Evolutionary conservation across 2,113 vertebrate genomes (phyloP).

Genomic region (Zosterops borbonicus): DNA sequence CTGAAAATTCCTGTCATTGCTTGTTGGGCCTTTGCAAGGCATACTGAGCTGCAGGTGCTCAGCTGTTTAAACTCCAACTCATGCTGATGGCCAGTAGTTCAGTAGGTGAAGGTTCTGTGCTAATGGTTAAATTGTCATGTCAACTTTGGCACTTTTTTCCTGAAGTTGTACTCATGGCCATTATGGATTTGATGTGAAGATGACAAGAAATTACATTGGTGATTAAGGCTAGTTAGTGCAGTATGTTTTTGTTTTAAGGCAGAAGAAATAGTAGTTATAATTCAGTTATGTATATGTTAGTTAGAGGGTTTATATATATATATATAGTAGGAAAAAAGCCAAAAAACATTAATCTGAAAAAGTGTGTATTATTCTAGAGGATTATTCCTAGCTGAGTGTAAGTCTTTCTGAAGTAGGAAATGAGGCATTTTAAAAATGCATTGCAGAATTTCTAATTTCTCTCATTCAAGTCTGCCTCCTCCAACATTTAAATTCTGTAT

Average conservation of each 20-base stretch:
- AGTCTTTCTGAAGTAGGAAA: neutral
- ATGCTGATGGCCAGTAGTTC: neutral
- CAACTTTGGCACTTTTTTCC: neutral
- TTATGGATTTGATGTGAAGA: neutral
- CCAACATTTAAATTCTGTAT: neutral
- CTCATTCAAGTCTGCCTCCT: neutral
- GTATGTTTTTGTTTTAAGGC: neutral
- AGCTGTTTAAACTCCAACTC: neutral
- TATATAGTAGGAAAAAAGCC: neutral
- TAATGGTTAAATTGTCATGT: neutral
- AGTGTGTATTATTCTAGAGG: neutral
- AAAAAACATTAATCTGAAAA: neutral
- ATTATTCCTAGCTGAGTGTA: neutral
- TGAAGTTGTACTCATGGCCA: neutral
- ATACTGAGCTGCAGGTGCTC: neutral
- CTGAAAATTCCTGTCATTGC: neutral
- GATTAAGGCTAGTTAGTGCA: neutral
- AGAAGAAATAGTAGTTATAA: neutral
- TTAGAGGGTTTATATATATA: neutral
- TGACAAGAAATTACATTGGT: neutral
- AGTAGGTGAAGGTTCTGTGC: neutral
- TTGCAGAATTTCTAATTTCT: neutral
- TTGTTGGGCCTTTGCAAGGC: neutral
- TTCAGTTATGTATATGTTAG: neutral
- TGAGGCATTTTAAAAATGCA: neutral